Base-by-base conservation (phyloP, 1,140 invertebrate species). In the Nixonia krombeini region DNA sequence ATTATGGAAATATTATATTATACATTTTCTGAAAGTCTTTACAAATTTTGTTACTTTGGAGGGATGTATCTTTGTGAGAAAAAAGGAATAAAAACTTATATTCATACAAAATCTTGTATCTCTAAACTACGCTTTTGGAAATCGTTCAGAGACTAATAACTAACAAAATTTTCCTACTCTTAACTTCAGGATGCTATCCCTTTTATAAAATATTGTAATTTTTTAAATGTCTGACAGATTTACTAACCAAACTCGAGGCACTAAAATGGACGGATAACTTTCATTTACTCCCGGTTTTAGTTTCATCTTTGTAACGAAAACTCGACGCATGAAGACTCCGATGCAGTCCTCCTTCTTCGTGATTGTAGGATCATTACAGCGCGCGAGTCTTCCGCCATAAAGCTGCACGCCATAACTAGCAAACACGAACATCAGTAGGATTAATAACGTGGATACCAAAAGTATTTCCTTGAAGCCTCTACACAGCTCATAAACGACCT, bases 401-500 rank as follows among this genome's bases (percentile, higher is more conserved):
- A 99, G 84, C 79, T 99, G 98, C 1, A 99, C 96, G 0, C 98
- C 98, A 76, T 99, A 99, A 81, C 95, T 98, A 35, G 98, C 97
- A 84, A 99, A 99, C 10, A 99, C 95, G 83, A 99, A 99, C 93
- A 99, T 99, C 12, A 99, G 86, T 1, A 99, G 90, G 72, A 99
- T 97, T 18, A 99, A 86, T n/a, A 99, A 86, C 7, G 98, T 96
- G 0, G 97, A 99, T 86, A 97, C 97, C 78, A 99, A 86, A 15
- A 99, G 82, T 71, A 99, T 99, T 88, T 99, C 98, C 85, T 99
- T 99, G 85, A 99, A 99, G n/a, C 98, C 98, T 63, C 96, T 88
- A 75, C 97, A 98, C 18, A 99, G 87, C 82, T 99, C 98, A 81
- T 96, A 99, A 16, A 99, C 98, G 15, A 99, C 98, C 88, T 98